These are phyloP conservation scores for Tetrapedia diversipes DNA, from an alignment of 2,888 invertebrate genomes.

Conservation along the genomic window DNA sequence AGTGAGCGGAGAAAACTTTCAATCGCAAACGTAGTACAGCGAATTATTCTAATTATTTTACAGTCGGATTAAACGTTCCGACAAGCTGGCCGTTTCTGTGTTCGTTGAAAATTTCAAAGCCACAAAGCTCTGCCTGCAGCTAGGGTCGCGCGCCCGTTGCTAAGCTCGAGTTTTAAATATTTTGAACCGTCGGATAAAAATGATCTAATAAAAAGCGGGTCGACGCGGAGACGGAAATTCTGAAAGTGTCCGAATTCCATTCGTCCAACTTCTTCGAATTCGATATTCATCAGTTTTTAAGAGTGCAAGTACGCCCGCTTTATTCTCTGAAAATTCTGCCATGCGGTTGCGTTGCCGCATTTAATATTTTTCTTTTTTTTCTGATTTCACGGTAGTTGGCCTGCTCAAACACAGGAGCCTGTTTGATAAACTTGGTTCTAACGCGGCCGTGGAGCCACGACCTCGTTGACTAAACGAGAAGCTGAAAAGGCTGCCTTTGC, in stretches of 20 bases:
- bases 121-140: not conserved
- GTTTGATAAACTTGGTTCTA: constrained; percentile 42
- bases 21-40: not conserved
- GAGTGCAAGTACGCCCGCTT: constrained; percentile 1
- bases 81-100: not conserved
- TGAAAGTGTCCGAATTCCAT: constrained; percentile 15
- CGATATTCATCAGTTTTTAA: constrained; percentile 1
- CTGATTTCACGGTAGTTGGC: constrained; percentile 20
- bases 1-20: not conserved
- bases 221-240: not conserved
- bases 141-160: not conserved
- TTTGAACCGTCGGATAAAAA: not conserved
- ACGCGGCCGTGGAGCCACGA: not conserved
- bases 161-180: too few species aligned
- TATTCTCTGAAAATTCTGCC: constrained; percentile 29
- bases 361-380: constrained; percentile 37
- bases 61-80: not conserved
- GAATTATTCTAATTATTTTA: constrained; percentile 1
- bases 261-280: too few species aligned
- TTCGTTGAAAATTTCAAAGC: not conserved
- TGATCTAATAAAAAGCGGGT: not conserved
- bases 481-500: constrained; percentile 38
- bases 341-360: constrained; percentile 24
- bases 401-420: not conserved
- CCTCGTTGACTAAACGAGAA: constrained; percentile 8